Conservation (phyloP, 2,113 vertebrate genomes). For the Psilopogon haemacephalus region DNA sequence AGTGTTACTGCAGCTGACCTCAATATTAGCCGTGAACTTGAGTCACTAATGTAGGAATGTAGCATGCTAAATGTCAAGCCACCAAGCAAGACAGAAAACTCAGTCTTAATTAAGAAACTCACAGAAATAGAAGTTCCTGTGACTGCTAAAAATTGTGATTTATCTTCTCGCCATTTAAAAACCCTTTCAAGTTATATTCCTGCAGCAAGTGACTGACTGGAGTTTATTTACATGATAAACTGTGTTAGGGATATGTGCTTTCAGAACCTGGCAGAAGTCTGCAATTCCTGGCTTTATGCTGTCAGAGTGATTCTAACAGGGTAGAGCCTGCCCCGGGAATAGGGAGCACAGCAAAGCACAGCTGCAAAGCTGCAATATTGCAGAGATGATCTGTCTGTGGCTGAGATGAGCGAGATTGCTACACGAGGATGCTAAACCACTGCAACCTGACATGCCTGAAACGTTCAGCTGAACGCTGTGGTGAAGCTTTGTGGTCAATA, state of each 20-base stretch:
- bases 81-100: constrained; percentile 6
- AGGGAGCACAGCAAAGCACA: constrained; percentile 14
- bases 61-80: constrained; percentile 47
- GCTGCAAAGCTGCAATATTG: not conserved
- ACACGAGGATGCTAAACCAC: not conserved
- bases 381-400: not conserved
- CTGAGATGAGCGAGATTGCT: not conserved
- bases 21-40: constrained; percentile 66
- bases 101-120: constrained; percentile 42
- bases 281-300: not conserved
- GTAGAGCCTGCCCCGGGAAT: not conserved
- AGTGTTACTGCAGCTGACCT: constrained; percentile 57
- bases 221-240: not conserved
- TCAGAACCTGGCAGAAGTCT: not conserved
- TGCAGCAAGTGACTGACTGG: not conserved
- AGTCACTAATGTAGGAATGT: not conserved
- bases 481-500: not conserved
- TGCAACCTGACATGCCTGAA: not conserved
- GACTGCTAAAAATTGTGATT: not conserved
- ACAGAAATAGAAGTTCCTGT: not conserved
- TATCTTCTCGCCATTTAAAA: constrained; percentile 42
- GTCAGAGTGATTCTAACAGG: not conserved
- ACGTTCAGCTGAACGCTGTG: not conserved
- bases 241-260: not conserved
- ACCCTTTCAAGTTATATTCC: not conserved